Base-by-base conservation (phyloP, 2,888 invertebrate species). In the Pegoplata infirma region DNA sequence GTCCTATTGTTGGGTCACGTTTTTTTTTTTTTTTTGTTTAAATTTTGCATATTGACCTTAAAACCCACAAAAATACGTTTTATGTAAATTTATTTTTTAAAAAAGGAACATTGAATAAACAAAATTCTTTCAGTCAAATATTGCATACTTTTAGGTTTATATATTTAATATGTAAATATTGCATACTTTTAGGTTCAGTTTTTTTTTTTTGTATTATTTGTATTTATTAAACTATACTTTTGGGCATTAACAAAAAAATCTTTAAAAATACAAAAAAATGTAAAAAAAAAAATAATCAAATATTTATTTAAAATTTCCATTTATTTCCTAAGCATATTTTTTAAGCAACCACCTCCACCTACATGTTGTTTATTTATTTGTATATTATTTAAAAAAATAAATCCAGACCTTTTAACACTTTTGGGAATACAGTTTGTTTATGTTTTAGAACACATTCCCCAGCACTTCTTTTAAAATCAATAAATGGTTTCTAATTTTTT, bases 271-370 rank as follows among this genome's bases (percentile, higher is more conserved):
- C 25, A 63, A 21, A 46, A 56, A 59, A 67, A 59, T 32, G 19
- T 44, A 69, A 46, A 12, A 36, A 40, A 61, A 16, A 69, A 66
- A 71, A 66, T 66, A 66, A 66, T 64, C 36, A 66, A 66, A 55
- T 74, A 66, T 74, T 73, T 77, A 63, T 68, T 56, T 46, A 17
- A 25, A 64, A 76, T 55, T 73, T 68, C 25, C 68, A 59, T 53
- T 73, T 63, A n/a, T 49, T 28, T 40, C 16, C 36, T 8, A 44
- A 32, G 16, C 25, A 68, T 5, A 21, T 4, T 0, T 46, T 19
- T 16, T 14, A n/a, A 16, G 5, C 14, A 6, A 44, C 28, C 14
- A 12, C 19, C 10, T 32, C 19, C 47, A 23, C 53, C 61, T 69
- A 47, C 21, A 32, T 36, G 47, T 58, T 53, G 21, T 40, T 36